Conservation (phyloP, 1,140 invertebrate genomes). For the Drosophila setifemur region DNA sequence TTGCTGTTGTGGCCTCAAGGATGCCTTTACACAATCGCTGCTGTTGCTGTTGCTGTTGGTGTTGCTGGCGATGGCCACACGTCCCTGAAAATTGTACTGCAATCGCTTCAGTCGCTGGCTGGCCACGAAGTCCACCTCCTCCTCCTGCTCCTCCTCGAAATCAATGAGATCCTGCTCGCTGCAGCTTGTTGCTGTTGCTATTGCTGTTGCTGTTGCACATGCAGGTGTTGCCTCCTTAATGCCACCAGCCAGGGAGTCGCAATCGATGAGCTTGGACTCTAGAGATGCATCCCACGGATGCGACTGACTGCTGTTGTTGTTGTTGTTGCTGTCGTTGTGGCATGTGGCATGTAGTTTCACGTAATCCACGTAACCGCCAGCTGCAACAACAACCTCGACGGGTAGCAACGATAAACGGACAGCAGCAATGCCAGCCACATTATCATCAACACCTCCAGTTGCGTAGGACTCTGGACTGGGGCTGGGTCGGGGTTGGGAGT, state of each 20-base stretch:
- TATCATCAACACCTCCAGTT: conserved; percentile 24
- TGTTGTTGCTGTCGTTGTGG: conserved; percentile 12
- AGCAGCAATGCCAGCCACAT: conserved; percentile 47
- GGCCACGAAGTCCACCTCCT: conserved; percentile 75
- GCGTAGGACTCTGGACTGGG: too few species aligned
- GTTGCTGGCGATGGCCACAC: conserved; percentile 49
- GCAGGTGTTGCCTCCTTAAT: background rate
- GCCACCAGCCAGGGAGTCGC: conserved; percentile 32
- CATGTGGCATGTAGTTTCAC: conserved; percentile 41
- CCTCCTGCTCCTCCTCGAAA: conserved; percentile 61
- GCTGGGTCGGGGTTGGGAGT: too few species aligned
- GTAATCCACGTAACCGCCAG: conserved; percentile 68
- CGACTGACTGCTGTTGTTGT: conserved; percentile 10
- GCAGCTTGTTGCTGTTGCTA: conserved; percentile 54
- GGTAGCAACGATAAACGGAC: conserved; percentile 18
- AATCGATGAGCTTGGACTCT: conserved; percentile 38
- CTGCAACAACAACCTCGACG: conserved; percentile 48
- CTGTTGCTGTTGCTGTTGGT: conserved; percentile 33
- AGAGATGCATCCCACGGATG: background rate
- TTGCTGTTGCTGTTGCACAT: background rate
- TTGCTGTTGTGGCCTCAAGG: conserved; percentile 52
- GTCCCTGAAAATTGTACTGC: conserved; percentile 79
- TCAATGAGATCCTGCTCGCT: conserved; percentile 67
- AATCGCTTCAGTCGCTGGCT: conserved; percentile 74
- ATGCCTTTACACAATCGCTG: conserved; percentile 79